phyloP scores from a whole-genome alignment of 2,113 vertebrate genomes.

The Eurypyga helias region DNA sequence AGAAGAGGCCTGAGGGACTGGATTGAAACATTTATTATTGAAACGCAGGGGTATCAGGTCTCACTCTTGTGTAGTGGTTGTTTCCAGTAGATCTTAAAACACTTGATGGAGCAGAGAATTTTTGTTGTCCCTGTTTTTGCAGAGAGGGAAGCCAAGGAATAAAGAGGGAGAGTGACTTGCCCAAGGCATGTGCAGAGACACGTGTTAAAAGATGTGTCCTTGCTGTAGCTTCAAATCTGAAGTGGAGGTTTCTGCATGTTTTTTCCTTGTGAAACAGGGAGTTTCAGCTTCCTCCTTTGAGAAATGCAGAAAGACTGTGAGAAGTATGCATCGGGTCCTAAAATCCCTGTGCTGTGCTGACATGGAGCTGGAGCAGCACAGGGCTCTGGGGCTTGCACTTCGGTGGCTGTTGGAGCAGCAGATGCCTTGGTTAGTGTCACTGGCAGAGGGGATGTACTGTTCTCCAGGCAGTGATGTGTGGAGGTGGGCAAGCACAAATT shows the following conservation, averaged over 20 bases:
- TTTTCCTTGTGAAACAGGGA: background rate
- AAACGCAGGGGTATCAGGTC: background rate
- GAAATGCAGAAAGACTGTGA: background rate
- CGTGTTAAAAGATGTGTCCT: background rate
- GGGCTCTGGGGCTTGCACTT: background rate
- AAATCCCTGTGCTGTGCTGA: background rate
- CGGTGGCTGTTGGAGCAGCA: rapidly evolving
- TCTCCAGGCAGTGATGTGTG: background rate
- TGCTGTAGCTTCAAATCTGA: background rate
- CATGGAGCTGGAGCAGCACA: background rate
- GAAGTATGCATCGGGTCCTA: background rate
- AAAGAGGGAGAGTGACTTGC: conserved; percentile 41
- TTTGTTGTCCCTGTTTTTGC: background rate
- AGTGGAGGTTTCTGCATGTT: background rate
- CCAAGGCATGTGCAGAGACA: conserved; percentile 17
- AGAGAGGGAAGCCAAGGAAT: conserved; percentile 12
- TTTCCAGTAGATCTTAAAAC: conserved; percentile 15
- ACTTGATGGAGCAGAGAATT: background rate
- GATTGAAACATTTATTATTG: background rate
- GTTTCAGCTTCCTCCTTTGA: background rate
- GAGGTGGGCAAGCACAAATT: background rate
- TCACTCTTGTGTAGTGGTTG: background rate
- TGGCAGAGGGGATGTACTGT: background rate
- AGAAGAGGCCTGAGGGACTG: background rate
- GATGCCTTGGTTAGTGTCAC: background rate